Evolutionary conservation across 2,888 invertebrate species (phyloP).

Genomic region (Luperina nickerlii): DNA sequence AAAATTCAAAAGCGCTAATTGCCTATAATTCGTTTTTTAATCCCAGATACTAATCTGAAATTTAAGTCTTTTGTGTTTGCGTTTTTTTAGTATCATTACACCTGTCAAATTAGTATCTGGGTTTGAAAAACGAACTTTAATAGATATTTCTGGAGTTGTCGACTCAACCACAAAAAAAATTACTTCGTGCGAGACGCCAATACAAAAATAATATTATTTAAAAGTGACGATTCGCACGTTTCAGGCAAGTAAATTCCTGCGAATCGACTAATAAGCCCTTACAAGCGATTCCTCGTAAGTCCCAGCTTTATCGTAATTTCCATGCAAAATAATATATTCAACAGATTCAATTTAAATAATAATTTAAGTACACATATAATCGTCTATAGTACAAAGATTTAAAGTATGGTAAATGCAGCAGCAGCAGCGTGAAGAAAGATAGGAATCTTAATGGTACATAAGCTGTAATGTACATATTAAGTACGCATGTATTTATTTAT

Average conservation of each 20-base stretch:
- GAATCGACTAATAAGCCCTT: neutral
- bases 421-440: slow-evolving; percentile 74
- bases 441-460: slow-evolving; percentile 76
- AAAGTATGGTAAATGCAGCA: slow-evolving; percentile 57
- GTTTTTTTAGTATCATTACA: too few relatives aligned
- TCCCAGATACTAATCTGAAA: too few relatives aligned
- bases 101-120: too few relatives aligned
- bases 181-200: neutral
- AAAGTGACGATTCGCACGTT: neutral
- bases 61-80: too few relatives aligned
- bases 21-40: neutral
- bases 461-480: slow-evolving; percentile 59
- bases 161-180: neutral
- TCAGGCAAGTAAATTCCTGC: neutral
- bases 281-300: slow-evolving; percentile 37
- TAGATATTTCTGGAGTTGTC: neutral
- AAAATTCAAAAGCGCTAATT: neutral
- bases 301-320: slow-evolving; percentile 49
- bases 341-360: slow-evolving; percentile 66
- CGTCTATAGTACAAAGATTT: slow-evolving; percentile 57
- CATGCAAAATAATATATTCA: slow-evolving; percentile 61
- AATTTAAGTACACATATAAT: slow-evolving; percentile 65
- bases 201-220: neutral
- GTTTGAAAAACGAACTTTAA: too few relatives aligned
- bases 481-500: slow-evolving; percentile 58